Evolutionary conservation across 2,888 invertebrate species (phyloP).

Genomic region (Gymnoscelis rufifasciata): DNA sequence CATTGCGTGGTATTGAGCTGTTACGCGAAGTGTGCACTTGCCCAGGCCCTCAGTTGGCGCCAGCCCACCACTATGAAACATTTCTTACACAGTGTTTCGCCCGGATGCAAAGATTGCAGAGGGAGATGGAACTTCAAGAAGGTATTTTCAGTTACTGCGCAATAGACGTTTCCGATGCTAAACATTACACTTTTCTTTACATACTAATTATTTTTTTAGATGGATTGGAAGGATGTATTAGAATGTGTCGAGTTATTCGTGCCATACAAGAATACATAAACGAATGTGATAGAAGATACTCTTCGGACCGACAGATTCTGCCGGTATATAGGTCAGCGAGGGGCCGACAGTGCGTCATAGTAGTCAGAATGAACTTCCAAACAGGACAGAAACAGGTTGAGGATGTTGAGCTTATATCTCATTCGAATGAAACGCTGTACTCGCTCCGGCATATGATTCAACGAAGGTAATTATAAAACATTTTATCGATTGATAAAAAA

Average conservation of each 20-base stretch:
- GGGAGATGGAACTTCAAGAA: constrained; percentile 83
- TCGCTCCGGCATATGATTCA: constrained; percentile 89
- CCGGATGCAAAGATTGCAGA: constrained; percentile 90
- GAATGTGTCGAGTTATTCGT: constrained; percentile 95
- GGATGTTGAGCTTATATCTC: constrained; percentile 94
- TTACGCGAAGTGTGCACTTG: constrained; percentile 96
- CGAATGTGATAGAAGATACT: constrained; percentile 94
- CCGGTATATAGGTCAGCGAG: constrained; percentile 94
- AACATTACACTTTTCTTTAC: neutral
- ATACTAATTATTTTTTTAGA: no score
- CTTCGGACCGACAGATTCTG: constrained; percentile 91
- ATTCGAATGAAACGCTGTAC: constrained; percentile 95
- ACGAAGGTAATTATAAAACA: constrained; percentile 74
- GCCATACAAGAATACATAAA: constrained; percentile 96
- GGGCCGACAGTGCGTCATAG: constrained; percentile 92
- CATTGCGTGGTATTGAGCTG: constrained; percentile 93
- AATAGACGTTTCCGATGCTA: neutral
- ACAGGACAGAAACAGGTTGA: constrained; percentile 92
- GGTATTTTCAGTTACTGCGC: constrained; percentile 40
- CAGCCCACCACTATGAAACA: constrained; percentile 92
- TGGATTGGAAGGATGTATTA: constrained; percentile 63
- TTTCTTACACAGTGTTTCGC: constrained; percentile 96
- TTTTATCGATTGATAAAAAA: no score
- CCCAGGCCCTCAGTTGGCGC: constrained; percentile 90
- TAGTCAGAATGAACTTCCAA: constrained; percentile 88